Evolutionary conservation across 1,140 invertebrate species (phyloP), one percentile per base, ranked within the genome.

Genomic region (Bombus impatiens): DNA sequence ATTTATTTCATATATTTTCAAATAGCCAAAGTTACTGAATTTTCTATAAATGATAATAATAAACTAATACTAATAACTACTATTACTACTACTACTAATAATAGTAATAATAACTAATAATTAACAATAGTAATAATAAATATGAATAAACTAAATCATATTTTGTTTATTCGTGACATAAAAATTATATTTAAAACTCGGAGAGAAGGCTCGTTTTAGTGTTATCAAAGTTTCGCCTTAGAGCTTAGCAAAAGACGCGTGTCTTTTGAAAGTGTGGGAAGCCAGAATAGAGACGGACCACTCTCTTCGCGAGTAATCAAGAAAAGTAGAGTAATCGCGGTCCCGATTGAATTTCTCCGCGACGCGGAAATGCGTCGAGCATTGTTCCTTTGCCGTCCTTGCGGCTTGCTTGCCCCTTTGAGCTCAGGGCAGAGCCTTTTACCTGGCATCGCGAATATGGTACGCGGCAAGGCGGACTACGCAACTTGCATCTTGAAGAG

Each of bases 331-430:
- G 47, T 53, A 82, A 75, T 62, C 47, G 62, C 62, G 40, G 40
- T 67, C 72, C n/a, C 59, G 22, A 83, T 77, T 76, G 74, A 83
- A 67, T 78, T 78, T 82, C 82, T 68, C 37, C 82, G 53, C 9
- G 18, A 9, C 79, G 42, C n/a, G 40, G 9, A 40, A 65, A 78
- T n/a, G 78, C 57, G n/a, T 47, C 42, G 28, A 28, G 25, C 62
- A 81, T 81, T 81, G 67, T 81, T 42, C 78, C 78, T n/a, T 44
- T 32, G 68, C 47, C 37, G 62, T 67, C 78, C 78, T 44, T 28
- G 79, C 62, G 22, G 78, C n/a, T 44, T 67, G 62, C 47, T 68
- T 35, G 62, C 37, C 70, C 53, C 79, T 59, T 40, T 72, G 47
- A 81, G 71, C 68, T 25, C 37, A 15, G 62, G 25, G n/a, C n/a